Evolutionary conservation across 2,888 invertebrate species (phyloP).

Genomic region (Melanostoma scalare): DNA sequence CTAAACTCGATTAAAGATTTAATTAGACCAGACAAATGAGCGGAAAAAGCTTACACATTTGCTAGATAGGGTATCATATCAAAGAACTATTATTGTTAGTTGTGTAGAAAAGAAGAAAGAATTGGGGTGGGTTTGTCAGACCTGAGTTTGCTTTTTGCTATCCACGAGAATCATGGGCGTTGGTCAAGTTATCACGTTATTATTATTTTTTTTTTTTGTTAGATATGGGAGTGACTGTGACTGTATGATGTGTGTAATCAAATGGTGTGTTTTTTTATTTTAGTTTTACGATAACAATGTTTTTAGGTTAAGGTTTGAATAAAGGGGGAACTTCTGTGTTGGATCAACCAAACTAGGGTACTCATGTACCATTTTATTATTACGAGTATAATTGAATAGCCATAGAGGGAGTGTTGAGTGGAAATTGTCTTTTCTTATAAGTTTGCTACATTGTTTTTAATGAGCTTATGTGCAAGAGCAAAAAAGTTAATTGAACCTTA

Average conservation of each 20-base stretch:
- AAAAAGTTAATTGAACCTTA: too few relatives aligned
- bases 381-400: too few relatives aligned
- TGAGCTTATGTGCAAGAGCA: too few relatives aligned
- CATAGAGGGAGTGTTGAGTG: too few relatives aligned
- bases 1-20: too few relatives aligned
- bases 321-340: background rate
- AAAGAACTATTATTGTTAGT: background rate
- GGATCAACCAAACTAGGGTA: background rate
- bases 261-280: background rate
- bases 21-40: conserved; percentile 10
- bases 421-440: too few relatives aligned
- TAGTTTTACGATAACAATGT: background rate
- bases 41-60: background rate
- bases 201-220: too few relatives aligned
- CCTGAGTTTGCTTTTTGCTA: background rate
- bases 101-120: background rate
- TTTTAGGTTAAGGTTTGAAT: background rate
- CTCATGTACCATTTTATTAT: too few relatives aligned
- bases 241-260: conserved; percentile 22
- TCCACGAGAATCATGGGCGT: conserved; percentile 20
- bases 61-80: background rate
- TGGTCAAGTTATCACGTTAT: conserved; percentile 1
- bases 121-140: background rate
- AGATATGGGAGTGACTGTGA: conserved; percentile 14
- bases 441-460: too few relatives aligned